These are phyloP conservation scores for Anguilla anguilla DNA, from an alignment of 2,797 vertebrate genomes.

Conservation along the genomic window DNA sequence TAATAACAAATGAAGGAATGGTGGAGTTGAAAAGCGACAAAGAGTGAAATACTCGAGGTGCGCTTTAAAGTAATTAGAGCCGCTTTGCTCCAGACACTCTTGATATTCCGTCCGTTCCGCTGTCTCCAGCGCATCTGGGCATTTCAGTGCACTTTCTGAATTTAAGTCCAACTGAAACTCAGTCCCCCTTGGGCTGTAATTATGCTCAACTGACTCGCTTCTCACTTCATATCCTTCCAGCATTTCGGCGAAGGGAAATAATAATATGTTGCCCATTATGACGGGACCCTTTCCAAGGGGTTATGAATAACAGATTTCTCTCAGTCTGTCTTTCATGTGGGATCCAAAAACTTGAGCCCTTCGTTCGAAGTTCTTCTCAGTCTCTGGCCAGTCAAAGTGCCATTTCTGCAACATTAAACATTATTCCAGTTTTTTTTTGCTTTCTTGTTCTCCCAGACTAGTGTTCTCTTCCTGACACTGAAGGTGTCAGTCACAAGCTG, in stretches of 20 bases:
- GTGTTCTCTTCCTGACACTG: slow-evolving; percentile 42
- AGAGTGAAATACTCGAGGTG: not conserved
- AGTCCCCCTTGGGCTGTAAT: not conserved
- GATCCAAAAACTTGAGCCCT: slow-evolving; percentile 15
- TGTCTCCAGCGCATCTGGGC: not conserved
- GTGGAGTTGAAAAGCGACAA: not conserved
- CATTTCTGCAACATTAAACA: slow-evolving; percentile 41
- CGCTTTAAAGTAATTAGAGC: not conserved
- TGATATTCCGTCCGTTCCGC: too few species aligned
- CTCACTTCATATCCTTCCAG: slow-evolving; percentile 46
- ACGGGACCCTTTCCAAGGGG: slow-evolving; percentile 30
- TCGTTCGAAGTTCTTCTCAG: slow-evolving; percentile 49
- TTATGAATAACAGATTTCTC: slow-evolving; percentile 16
- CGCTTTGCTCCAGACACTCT: not conserved
- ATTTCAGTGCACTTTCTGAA: not conserved
- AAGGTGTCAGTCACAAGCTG: not conserved
- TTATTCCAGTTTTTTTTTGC: slow-evolving; percentile 39
- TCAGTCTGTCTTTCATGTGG: slow-evolving; percentile 26
- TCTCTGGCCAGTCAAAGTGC: slow-evolving; percentile 32
- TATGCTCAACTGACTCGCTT: slow-evolving; percentile 45
- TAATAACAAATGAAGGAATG: not conserved
- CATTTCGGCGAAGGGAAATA: slow-evolving; percentile 44
- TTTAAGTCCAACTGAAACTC: not conserved
- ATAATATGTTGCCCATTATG: slow-evolving; percentile 42
- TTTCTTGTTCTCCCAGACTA: slow-evolving; percentile 50